A percentile compares a stretch with the other conserved stretches of the same genome.
These are phyloP conservation scores for Dreissena rostriformis DNA, from an alignment of 1,140 invertebrate species.

Conservation along the genomic window DNA sequence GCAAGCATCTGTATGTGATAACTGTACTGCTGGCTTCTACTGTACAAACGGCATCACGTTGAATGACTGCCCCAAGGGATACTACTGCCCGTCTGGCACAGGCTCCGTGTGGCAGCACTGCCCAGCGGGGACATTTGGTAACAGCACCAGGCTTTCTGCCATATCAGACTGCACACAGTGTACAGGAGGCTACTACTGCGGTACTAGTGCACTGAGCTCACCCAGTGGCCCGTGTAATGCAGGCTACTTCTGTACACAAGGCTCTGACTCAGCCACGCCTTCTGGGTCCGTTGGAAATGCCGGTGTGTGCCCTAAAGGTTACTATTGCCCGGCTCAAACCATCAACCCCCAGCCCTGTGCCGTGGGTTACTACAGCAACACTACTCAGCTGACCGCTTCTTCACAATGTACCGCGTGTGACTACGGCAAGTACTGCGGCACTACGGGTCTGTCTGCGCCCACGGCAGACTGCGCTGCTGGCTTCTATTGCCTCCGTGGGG, in stretches of 20 bases:
- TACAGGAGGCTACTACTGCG: constrained; percentile 75
- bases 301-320: constrained; percentile 75
- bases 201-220: constrained; percentile 64
- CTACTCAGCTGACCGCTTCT: constrained; percentile 63
- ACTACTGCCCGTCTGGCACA: constrained; percentile 77
- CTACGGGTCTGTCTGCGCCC: constrained; percentile 70
- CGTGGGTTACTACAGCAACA: constrained; percentile 73
- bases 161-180: constrained; percentile 75
- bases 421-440: constrained; percentile 75
- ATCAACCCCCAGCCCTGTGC: constrained; percentile 70
- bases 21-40: constrained; percentile 75
- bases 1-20: constrained; percentile 72
- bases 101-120: constrained; percentile 74
- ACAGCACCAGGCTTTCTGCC: constrained; percentile 64
- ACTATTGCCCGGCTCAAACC: constrained; percentile 69
- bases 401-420: constrained; percentile 68
- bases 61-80: constrained; percentile 72
- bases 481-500: constrained; percentile 77
- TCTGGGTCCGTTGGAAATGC: constrained; percentile 67
- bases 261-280: constrained; percentile 73
- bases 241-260: constrained; percentile 77
- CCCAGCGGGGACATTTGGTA: constrained; percentile 76
- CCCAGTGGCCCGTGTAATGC: constrained; percentile 71
- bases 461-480: constrained; percentile 75
- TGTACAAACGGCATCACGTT: constrained; percentile 73